Evolutionary conservation across 2,797 vertebrate genomes (phyloP), one percentile per base, ranked within the genome.

Genomic region (Peromyscus nudipes): DNA sequence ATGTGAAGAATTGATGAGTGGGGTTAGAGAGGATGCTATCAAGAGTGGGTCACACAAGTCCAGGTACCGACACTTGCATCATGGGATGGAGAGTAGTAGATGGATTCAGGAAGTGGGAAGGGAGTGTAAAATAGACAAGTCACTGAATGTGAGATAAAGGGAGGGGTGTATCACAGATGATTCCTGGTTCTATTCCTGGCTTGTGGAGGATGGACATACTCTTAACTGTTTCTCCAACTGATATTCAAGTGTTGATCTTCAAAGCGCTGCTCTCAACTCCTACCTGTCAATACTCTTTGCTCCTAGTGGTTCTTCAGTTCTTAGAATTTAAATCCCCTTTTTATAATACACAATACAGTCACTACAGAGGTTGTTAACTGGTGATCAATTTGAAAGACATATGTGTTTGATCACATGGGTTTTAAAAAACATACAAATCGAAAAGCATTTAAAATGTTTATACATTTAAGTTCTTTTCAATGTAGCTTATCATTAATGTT

Each of bases 381-480:
- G 25, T 91, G 9, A 16, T 19, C 14, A 23, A 31, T 91, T 89
- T 97, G 52, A 19, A 46, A 93, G 77, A 75, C 55, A 73, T 67
- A 60, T 19, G 25, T 75, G 25, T 75, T 97, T 77, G 84, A 84
- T 69, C 7, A 64, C 80, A 37, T 29, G 40, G 60, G 62, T 5
- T 75, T 13, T 14, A 55, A 55, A 55, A 19, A 67, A 17, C 1
- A 69, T 69, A 37, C 0, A 67, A 84, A 73, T 85, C 37, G 46
- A 0, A 55, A 67, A 85, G 46, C 37, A 82, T 85, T 89, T 93
- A 71, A 94, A 62, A 84, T 94, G 2, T 83, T 81, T 92, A 73
- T 2, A 14, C 7, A n/a, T 90, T 94, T 90, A 79, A 77, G 73
- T 90, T 95, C 3, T 17, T 97, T 89, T 27, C 2, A 46, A 25